phyloP scores from a whole-genome alignment of 2,113 vertebrate species.

The Zapus hudsonius region DNA sequence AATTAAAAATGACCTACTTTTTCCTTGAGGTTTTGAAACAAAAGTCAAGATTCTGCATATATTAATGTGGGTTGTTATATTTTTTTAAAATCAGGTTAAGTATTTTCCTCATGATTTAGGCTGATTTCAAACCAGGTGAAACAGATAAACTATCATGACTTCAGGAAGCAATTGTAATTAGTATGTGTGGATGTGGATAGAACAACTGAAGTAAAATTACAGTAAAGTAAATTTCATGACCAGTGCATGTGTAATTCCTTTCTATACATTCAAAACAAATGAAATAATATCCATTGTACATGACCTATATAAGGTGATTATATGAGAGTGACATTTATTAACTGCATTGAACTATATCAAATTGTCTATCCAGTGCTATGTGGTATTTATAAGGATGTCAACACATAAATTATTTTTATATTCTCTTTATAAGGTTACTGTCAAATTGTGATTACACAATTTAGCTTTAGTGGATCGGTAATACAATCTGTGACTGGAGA shows the following conservation, averaged over 20 bases:
- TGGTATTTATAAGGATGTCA: background rate
- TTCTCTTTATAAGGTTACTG: background rate
- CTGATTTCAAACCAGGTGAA: background rate
- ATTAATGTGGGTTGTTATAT: constrained; percentile 21
- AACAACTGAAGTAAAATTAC: background rate
- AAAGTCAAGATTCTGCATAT: background rate
- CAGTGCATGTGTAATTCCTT: background rate
- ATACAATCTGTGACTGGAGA: no score
- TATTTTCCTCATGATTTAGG: background rate
- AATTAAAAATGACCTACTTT: constrained; percentile 38
- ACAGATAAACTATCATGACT: background rate
- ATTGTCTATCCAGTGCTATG: background rate
- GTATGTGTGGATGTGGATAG: background rate
- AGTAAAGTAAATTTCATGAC: background rate
- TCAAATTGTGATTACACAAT: background rate
- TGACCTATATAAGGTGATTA: background rate
- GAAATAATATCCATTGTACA: background rate
- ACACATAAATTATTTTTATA: background rate
- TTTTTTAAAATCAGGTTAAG: background rate
- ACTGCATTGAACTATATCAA: background rate
- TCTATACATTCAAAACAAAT: background rate
- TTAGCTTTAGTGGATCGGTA: no score
- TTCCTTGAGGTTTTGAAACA: background rate
- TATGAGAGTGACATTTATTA: background rate
- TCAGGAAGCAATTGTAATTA: background rate